These are phyloP conservation scores for Climacteris rufus DNA, from an alignment of 2,113 vertebrate species.

Conservation along the genomic window DNA sequence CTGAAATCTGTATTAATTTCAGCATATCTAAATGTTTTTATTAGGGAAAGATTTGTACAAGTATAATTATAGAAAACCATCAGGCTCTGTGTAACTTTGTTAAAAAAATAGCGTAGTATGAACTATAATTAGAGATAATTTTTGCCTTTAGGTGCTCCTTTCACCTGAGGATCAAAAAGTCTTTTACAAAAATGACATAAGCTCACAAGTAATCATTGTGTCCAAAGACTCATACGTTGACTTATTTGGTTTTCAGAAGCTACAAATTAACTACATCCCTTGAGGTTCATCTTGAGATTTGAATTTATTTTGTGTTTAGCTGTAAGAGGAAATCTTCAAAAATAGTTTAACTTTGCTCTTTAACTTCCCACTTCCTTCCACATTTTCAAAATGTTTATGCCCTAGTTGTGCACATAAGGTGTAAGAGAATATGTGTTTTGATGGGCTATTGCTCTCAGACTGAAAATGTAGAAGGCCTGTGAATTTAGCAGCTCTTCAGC, in stretches of 20 bases:
- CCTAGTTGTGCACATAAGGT: neutral
- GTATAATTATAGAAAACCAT: neutral
- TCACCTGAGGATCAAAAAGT: neutral
- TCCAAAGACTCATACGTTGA: neutral
- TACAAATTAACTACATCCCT: neutral
- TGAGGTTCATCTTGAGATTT: neutral
- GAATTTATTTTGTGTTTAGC: neutral
- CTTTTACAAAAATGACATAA: neutral
- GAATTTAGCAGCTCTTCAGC: neutral
- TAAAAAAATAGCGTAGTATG: neutral
- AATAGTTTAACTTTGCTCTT: neutral
- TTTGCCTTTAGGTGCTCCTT: neutral
- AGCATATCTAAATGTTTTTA: neutral
- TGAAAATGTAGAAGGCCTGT: neutral
- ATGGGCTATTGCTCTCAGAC: neutral
- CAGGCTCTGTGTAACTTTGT: neutral
- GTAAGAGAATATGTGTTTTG: neutral
- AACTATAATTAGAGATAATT: neutral
- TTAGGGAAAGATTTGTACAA: neutral
- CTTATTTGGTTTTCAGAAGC: neutral
- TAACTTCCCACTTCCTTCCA: neutral
- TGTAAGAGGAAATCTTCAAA: neutral
- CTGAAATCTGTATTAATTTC: slow-evolving; percentile 36
- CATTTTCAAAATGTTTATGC: neutral
- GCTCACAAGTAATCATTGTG: neutral